Evolutionary conservation across 2,888 invertebrate genomes (phyloP), one percentile per base, ranked within the genome.

Genomic region (Xiphydria camelus): DNA sequence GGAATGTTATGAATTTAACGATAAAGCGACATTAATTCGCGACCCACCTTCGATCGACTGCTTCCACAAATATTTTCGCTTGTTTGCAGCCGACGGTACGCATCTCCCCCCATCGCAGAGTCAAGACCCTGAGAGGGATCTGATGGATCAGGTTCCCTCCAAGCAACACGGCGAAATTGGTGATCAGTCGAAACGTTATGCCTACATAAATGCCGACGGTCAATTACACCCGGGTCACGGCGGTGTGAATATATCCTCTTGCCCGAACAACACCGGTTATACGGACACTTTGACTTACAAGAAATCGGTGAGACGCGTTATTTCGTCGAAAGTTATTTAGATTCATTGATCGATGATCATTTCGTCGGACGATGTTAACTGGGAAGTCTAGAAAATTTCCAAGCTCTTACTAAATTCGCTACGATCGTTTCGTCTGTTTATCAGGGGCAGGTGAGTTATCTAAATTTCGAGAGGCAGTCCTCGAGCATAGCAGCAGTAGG

Each of bases 401-500:
- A n/a, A n/a, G n/a, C n/a, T n/a, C n/a, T n/a, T n/a, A n/a, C n/a
- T n/a, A n/a, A n/a, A n/a, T n/a, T n/a, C n/a, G n/a, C n/a, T n/a
- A n/a, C n/a, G n/a, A 7, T 7, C 32, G 32, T n/a, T 14, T n/a
- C 12, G 25, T 25, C 3, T 25, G 25, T 9, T 25, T n/a, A n/a
- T n/a, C n/a, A n/a, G n/a, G n/a, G n/a, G n/a, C 47, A 74, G 75
- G 71, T 75, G 49, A 68, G 68, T 47, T 75, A 75, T 48, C 60
- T 75, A 49, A 72, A 73, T 54, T 75, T 74, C 51, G 75, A 75
- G 52, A 64, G 75, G 50, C 66, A 66, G 38, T 68, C 68, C 23
- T 68, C 75, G 47, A 74, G 73, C 41, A 88, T 91, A 43, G 89
- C 91, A 0, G 88, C 91, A 2, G 87, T 89, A 78, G 89, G 91